phyloP scores from a whole-genome alignment of 2,113 vertebrate genomes.

The Nycticebus coucang region DNA sequence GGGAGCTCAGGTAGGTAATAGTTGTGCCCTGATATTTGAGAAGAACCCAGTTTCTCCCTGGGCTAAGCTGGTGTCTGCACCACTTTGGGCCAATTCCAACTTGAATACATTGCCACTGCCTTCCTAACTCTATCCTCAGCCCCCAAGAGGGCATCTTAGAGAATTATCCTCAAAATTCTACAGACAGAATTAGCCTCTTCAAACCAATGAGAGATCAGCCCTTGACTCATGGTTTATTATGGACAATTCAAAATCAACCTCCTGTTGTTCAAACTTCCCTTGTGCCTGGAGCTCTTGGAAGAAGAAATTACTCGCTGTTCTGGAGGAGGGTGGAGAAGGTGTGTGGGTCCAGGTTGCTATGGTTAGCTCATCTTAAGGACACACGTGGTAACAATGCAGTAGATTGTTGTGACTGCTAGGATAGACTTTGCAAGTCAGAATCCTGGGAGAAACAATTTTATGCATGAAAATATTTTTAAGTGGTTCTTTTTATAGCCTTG shows the following conservation, averaged over 20 bases:
- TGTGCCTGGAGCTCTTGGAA: neutral
- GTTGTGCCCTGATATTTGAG: neutral
- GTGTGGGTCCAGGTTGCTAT: neutral
- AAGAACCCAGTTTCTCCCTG: neutral
- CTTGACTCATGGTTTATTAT: constrained; percentile 37
- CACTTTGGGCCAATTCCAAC: neutral
- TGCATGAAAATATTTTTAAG: neutral
- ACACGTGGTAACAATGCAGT: neutral
- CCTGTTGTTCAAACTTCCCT: neutral
- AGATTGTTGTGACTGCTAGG: neutral
- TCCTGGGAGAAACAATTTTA: neutral
- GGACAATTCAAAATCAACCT: constrained; percentile 58
- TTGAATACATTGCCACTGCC: neutral
- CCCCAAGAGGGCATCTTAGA: neutral
- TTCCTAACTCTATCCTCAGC: neutral
- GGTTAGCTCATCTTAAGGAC: neutral
- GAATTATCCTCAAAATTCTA: constrained; percentile 22
- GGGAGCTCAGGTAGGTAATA: rapidly evolving
- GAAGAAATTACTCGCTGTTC: constrained; percentile 19
- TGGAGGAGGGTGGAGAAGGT: neutral
- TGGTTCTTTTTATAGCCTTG: neutral
- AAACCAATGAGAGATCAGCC: constrained; percentile 9
- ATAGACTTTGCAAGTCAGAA: neutral
- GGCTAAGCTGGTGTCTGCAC: neutral
- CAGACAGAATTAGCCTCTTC: constrained; percentile 45